phyloP scores from a whole-genome alignment of 92 coral and sea anemone genomes.

The Phymanthus crucifer region DNA sequence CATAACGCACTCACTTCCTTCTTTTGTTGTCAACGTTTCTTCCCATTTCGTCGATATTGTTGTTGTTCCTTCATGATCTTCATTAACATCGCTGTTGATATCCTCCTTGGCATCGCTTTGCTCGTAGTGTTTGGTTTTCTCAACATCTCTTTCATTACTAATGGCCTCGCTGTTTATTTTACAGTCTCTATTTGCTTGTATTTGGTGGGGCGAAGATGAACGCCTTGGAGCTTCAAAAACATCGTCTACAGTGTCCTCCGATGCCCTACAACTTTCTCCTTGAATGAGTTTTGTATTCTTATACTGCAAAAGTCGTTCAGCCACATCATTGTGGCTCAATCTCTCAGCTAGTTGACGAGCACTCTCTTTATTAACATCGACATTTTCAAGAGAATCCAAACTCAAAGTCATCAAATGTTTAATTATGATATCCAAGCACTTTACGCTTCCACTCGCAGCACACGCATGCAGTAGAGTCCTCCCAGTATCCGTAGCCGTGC shows the following conservation, averaged over 20 bases:
- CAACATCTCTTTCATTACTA: conserved; percentile 33
- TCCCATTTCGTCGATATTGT: background rate
- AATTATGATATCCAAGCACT: conserved; percentile 60
- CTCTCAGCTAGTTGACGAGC: conserved; percentile 64
- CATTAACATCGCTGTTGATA: background rate
- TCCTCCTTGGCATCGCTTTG: conserved; percentile 1
- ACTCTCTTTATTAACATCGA: conserved; percentile 60
- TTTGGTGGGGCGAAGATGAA: conserved; percentile 33
- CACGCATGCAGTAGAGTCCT: conserved; percentile 74
- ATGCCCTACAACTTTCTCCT: background rate
- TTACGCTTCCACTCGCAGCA: conserved; percentile 56
- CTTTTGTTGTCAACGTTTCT: background rate
- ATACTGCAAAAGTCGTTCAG: conserved; percentile 48
- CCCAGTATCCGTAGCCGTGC: conserved; percentile 57
- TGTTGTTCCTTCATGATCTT: background rate
- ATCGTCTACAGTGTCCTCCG: background rate
- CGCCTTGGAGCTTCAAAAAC: background rate
- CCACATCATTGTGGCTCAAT: conserved; percentile 48
- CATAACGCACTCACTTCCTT: background rate
- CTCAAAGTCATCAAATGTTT: conserved; percentile 48
- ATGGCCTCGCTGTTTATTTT: conserved; percentile 23
- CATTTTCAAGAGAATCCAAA: conserved; percentile 36
- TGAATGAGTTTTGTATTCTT: conserved; percentile 16
- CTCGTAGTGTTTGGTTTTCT: conserved; percentile 29
- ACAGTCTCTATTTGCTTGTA: conserved; percentile 33